Base-by-base conservation (phyloP, 1,140 invertebrate species). In the Venustaconcha ellipsiformis region DNA sequence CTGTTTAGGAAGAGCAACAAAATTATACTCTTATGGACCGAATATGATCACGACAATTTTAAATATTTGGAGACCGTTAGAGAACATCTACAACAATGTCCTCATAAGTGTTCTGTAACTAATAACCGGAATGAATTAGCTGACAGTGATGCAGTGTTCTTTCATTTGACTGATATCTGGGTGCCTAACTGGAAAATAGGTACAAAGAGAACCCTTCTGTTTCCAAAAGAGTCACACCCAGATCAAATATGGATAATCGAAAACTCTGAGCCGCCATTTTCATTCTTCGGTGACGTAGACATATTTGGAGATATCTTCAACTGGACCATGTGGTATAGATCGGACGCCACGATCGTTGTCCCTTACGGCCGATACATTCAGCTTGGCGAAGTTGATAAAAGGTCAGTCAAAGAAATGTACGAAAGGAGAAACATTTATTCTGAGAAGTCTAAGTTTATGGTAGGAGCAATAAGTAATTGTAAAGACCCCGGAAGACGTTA, bases 381-480 rank as follows among this genome's bases (percentile, higher is more conserved):
- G n/a, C 48, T 66, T 65, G 62, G 67, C 20, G 20, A 78, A 81
- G 68, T 79, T 60, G 72, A 72, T 56, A 30, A 64, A 30, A 57
- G n/a, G 14, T 1, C 60, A 67, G 60, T 14, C 17, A 23, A 13
- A 20, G 64, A 70, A 66, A 30, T 18, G 14, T 56, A 55, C 55
- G 69, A 66, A 72, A 60, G 56, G 56, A 68, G 77, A 62, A 74
- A 70, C 62, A 56, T 71, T 59, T 78, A 1, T 56, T 60, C 37
- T 64, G 72, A 78, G 57, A 71, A 78, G 63, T 72, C 78, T 20
- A 81, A 81, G 37, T 78, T 82, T 63, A 92, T 92, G 0, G 91
- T 91, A 3, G 94, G 93, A 92, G 92, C 94, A 77, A 92, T 93
- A 8, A 93, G 92, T 74, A 92, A 94, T 80, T 94, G 94, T 80